Conservation (phyloP, 2,113 vertebrate genomes). For the Poecile atricapillus region DNA sequence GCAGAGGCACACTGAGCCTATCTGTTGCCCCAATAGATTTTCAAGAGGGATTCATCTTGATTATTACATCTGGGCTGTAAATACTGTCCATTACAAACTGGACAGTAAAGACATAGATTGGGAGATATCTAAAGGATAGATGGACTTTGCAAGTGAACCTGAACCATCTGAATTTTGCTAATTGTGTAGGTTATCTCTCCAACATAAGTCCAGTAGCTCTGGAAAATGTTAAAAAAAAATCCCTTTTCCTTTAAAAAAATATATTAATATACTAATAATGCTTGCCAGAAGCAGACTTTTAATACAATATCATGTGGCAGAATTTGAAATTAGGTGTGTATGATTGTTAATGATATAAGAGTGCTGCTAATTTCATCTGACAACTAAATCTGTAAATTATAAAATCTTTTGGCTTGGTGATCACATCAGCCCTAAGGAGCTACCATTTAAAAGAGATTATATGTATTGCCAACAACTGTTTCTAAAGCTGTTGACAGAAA, state of each 20-base stretch:
- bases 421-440: slow-evolving; percentile 66
- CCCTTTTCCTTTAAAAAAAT: neutral
- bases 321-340: slow-evolving; percentile 65
- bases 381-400: slow-evolving; percentile 70
- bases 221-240: neutral
- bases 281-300: slow-evolving; percentile 53
- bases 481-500: slow-evolving; percentile 61
- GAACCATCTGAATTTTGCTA: neutral
- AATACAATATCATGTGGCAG: slow-evolving; percentile 49
- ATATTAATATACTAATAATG: slow-evolving; percentile 54
- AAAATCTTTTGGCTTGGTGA: slow-evolving; percentile 58
- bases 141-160: neutral
- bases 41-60: neutral
- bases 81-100: neutral
- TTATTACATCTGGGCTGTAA: neutral
- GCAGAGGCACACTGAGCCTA: neutral
- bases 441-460: slow-evolving; percentile 66
- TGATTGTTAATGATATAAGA: slow-evolving; percentile 49
- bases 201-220: neutral
- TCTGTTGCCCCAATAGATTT: neutral
- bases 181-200: neutral
- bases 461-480: slow-evolving; percentile 56
- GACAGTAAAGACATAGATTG: neutral
- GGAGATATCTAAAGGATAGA: neutral
- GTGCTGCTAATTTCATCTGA: slow-evolving; percentile 61